Evolutionary conservation across 2,888 invertebrate species (phyloP), one percentile per base, ranked within the genome.

Genomic region (Erebia ligea): DNA sequence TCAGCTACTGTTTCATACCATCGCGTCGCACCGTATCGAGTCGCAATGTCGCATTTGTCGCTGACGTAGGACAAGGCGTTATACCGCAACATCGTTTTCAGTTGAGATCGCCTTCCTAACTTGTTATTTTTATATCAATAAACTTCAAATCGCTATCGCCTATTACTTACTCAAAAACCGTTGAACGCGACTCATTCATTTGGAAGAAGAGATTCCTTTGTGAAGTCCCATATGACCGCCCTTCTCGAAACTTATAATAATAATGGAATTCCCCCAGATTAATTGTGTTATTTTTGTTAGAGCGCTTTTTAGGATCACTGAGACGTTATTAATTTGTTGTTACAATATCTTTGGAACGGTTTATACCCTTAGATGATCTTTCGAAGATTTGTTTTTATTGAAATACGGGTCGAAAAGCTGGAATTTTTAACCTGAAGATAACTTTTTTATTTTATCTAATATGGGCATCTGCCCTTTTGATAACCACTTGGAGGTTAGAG

Each of bases 201-300:
- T 79, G 88, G 85, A 86, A 88, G 81, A 80, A 79, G 77, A 84
- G 81, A 82, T 82, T 82, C 84, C 86, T 87, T 89, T 89, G 85
- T 85, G 73, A 79, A 82, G 82, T 84, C 82, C 82, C 83, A 85
- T 85, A 83, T 82, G 80, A 80, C 77, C 75, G 82, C 81, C 81
- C 84, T 81, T 82, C 84, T 87, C 86, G 83, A 85, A 89, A 88
- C 86, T 88, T 86, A 85, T 82, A 84, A 88, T 88, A 89, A 89
- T 86, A 88, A 84, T 79, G 80, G 82, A 84, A 87, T 85, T 82
- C 82, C 79, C 81, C 76, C 68, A 79, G 83, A 87, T 89, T 89
- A 89, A 89, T 87, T 87, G 86, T 86, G 84, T 88, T 89, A 89
- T 91, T 90, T 89, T 86, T 88, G 81, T 82, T 78, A 79, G 81